A percentile compares a stretch with the other conserved stretches of the same genome.
These are phyloP conservation scores for Tinea pellionella DNA, from an alignment of 2,888 invertebrate genomes.

Conservation along the genomic window DNA sequence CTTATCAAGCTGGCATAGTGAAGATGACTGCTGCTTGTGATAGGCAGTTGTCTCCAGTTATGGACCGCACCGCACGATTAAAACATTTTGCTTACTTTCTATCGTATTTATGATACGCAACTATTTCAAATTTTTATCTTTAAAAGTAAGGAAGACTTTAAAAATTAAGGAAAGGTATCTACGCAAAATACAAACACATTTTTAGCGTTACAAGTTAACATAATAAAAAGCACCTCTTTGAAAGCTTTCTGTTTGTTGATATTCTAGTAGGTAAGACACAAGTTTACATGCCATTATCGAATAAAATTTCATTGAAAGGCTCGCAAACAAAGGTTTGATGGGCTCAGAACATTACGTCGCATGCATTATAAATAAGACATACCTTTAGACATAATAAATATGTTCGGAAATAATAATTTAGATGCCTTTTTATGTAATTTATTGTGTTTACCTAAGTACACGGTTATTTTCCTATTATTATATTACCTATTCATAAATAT, in stretches of 20 bases:
- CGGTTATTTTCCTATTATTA: no score
- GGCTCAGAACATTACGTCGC: slow-evolving; percentile 22
- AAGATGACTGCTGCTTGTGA: no score
- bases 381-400: neutral
- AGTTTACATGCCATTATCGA: slow-evolving; percentile 40
- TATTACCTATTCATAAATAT: no score
- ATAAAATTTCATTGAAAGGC: slow-evolving; percentile 68
- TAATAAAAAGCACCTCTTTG: neutral
- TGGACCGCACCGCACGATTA: no score
- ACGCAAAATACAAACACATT: neutral
- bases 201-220: neutral
- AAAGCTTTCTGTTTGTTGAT: slow-evolving; percentile 5
- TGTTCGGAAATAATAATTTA: neutral
- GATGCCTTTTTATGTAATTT: neutral
- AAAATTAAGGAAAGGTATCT: no score
- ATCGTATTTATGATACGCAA: no score
- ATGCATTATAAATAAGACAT: slow-evolving; percentile 8
- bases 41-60: no score
- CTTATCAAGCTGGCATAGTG: no score
- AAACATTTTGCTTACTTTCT: no score
- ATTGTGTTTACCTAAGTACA: no score
- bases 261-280: neutral
- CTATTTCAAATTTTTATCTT: no score
- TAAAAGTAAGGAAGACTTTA: no score
- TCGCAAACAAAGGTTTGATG: slow-evolving; percentile 58